A percentile compares a stretch with the other conserved stretches of the same genome.
Conservation (phyloP, 2,797 vertebrate species). For the Pelodytes ibericus region DNA sequence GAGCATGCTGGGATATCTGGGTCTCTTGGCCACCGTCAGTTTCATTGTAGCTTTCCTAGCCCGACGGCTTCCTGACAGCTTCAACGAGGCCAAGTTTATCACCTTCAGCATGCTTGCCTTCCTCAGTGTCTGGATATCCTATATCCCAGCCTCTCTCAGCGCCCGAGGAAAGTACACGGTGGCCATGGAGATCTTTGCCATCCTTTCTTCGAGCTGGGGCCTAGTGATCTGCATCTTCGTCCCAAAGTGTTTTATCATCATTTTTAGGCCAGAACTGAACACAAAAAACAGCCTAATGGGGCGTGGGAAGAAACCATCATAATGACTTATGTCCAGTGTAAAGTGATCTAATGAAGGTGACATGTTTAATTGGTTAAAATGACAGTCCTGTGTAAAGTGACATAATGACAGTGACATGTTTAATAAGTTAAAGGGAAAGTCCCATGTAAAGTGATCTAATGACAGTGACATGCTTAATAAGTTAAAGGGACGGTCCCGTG, state of each 20-base stretch:
- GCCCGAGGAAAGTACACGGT: constrained; percentile 16
- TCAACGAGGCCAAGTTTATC: constrained; percentile 54
- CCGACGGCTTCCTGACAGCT: constrained; percentile 45
- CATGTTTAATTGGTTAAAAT: too few relatives aligned
- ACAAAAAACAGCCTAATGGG: constrained; percentile 30
- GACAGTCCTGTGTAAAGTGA: too few relatives aligned
- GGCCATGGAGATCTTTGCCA: constrained; percentile 48
- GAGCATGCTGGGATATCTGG: constrained; percentile 26
- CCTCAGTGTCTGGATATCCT: constrained; percentile 22
- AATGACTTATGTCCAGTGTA: too few relatives aligned
- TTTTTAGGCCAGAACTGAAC: constrained; percentile 39
- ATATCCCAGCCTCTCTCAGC: constrained; percentile 20
- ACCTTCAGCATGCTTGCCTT: constrained; percentile 51
- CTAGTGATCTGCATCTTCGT: constrained; percentile 39
- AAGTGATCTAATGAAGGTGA: too few relatives aligned
- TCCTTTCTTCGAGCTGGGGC: constrained; percentile 22
- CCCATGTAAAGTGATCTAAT: too few relatives aligned
- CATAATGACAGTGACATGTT: too few relatives aligned
- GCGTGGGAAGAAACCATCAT: constrained; percentile 1
- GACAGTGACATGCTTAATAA: too few relatives aligned
- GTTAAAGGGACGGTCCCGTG: too few relatives aligned
- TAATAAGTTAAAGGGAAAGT: too few relatives aligned
- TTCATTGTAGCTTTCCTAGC: constrained; percentile 35
- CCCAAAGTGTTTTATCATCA: constrained; percentile 39
- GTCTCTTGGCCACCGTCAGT: constrained; percentile 27